A percentile compares a stretch with the other conserved stretches of the same genome.
phyloP scores from a whole-genome alignment of 2,113 vertebrate species.

The Oryzias javanicus region DNA sequence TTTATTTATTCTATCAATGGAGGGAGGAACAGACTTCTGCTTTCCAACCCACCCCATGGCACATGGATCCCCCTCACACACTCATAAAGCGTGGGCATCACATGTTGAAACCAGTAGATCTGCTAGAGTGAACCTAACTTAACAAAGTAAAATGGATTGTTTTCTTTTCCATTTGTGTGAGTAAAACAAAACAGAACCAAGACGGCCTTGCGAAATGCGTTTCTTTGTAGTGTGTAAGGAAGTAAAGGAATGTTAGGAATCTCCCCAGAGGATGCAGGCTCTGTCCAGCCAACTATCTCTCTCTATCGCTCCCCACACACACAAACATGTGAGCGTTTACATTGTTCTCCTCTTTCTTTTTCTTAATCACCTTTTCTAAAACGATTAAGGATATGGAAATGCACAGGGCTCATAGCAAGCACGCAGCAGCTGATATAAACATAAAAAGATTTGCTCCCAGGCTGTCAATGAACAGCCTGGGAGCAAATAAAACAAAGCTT shows the following conservation, averaged over 20 bases:
- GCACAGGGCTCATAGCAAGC: constrained; percentile 6
- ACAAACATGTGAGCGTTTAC: no score
- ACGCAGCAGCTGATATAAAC: constrained; percentile 26
- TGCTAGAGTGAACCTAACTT: no score
- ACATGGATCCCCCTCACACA: constrained; percentile 13
- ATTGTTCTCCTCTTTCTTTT: constrained; percentile 1
- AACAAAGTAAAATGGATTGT: no score
- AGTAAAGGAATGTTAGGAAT: constrained; percentile 73
- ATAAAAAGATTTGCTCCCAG: constrained; percentile 34
- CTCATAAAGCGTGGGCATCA: constrained; percentile 8
- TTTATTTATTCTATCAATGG: constrained; percentile 60
- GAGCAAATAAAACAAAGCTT: constrained; percentile 49
- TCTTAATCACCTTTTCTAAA: not conserved
- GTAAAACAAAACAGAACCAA: constrained; percentile 39
- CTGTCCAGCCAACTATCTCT: constrained; percentile 41
- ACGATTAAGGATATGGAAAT: not conserved
- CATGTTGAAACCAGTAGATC: no score
- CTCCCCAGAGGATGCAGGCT: constrained; percentile 59
- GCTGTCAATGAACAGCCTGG: constrained; percentile 34
- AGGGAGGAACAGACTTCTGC: constrained; percentile 41
- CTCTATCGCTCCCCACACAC: not conserved
- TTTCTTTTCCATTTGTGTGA: not conserved
- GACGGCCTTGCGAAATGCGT: constrained; percentile 44
- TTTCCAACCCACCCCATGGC: constrained; percentile 25
- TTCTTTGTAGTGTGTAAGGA: constrained; percentile 67